Evolutionary conservation across 2,888 invertebrate genomes (phyloP), one percentile per base, ranked within the genome.

Genomic region (Amphipoea lucens): DNA sequence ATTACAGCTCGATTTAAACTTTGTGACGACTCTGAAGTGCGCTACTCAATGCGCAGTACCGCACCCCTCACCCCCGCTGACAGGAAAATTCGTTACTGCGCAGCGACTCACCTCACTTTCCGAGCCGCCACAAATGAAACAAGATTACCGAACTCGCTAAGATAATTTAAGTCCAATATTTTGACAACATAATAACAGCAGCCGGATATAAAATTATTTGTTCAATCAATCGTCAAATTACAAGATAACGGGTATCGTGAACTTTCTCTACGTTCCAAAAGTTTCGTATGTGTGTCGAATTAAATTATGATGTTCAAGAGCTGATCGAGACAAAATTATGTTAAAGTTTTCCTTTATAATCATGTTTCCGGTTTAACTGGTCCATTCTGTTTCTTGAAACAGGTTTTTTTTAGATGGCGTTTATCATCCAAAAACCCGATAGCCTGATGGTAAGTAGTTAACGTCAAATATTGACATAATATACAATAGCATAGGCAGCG

Each of bases 241-340:
- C 81, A 67, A 57, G 65, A 74, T 65, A 83, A 76, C 83, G 54
- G 40, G 54, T 76, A 75, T 80, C 62, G 48, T 23, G 62, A 83
- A 85, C 85, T 85, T 85, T 87, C 87, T 84, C 87, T 23, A n/a
- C 29, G 69, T 63, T 62, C 62, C n/a, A 66, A 81, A 77, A 78
- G n/a, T 54, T n/a, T 68, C 51, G 0, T 36, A 57, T 40, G 40
- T 78, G 75, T 87, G 84, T 68, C 65, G 54, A 71, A 74, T 62
- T 74, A 66, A 79, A 87, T 86, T 76, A 68, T 57, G n/a, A 54
- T 62, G 29, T 75, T 71, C 48, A 63, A 68, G 54, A 84, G 23
- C 29, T 42, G 60, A 67, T 42, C n/a, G 65, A 54, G 1, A 9
- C 48, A 23, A 42, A 70, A 65, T 63, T 29, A 48, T 65, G n/a